Evolutionary conservation across 2,113 vertebrate species (phyloP).

Genomic region (Boulengeromyrus knoepffleri): DNA sequence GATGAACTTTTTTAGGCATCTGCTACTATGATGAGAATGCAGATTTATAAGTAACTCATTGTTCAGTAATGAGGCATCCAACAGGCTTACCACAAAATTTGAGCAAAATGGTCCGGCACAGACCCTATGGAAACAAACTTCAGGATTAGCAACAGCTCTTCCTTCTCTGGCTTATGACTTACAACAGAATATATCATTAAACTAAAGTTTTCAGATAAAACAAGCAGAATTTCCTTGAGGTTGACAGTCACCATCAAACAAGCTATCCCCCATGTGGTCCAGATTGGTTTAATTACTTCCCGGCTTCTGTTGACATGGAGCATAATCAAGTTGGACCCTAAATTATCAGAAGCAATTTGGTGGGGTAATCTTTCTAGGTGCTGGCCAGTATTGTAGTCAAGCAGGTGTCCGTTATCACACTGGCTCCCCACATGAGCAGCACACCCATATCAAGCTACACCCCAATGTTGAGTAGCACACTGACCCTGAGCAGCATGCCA

Average conservation of each 20-base stretch:
- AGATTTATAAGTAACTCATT: not conserved
- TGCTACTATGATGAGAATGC: not conserved
- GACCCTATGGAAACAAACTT: too few relatives aligned
- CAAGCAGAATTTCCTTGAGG: not conserved
- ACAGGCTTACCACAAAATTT: not conserved
- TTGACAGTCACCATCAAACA: not conserved
- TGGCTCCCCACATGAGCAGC: too few relatives aligned
- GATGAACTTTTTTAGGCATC: not conserved
- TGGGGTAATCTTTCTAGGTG: not conserved
- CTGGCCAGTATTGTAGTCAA: too few relatives aligned
- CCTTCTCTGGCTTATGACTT: not conserved
- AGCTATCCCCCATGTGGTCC: not conserved
- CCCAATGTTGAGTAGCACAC: too few relatives aligned
- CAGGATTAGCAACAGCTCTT: too few relatives aligned
- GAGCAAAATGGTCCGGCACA: too few relatives aligned
- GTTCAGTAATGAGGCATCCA: not conserved
- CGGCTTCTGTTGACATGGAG: not conserved
- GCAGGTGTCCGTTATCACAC: too few relatives aligned
- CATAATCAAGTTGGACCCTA: not conserved
- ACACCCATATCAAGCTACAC: too few relatives aligned
- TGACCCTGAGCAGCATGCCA: too few relatives aligned
- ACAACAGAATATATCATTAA: not conserved
- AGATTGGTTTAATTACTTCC: not conserved
- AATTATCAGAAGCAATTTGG: not conserved
- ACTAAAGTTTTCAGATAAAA: not conserved